Percentiles rank a stretch among this genome's conserved stretches.
Evolutionary conservation across 2,888 invertebrate species (phyloP).

Genomic region (Pecten maximus): DNA sequence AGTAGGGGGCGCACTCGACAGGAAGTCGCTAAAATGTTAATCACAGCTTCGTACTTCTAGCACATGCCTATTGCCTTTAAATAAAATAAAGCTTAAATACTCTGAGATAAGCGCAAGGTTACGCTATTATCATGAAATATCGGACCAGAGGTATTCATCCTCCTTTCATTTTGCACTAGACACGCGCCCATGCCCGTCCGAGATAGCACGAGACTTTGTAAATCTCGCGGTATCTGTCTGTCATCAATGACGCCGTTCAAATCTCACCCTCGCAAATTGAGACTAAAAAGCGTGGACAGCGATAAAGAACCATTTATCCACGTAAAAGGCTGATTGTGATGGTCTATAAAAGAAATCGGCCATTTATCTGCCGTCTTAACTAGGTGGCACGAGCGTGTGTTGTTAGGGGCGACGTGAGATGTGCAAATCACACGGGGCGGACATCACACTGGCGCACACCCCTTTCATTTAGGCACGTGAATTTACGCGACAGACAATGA

Average conservation of each 20-base stretch:
- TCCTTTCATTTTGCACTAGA: constrained; percentile 30
- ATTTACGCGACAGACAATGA: neutral
- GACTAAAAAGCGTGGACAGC: constrained; percentile 13
- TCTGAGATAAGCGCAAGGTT: constrained; percentile 28
- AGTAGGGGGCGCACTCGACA: neutral
- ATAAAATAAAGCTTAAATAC: constrained; percentile 13
- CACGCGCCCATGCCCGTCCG: constrained; percentile 23
- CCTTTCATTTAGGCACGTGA: constrained; percentile 16
- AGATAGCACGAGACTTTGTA: constrained; percentile 35
- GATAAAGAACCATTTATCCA: neutral
- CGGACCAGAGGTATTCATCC: neutral
- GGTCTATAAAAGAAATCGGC: constrained; percentile 28
- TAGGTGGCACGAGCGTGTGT: neutral
- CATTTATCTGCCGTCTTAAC: constrained; percentile 20
- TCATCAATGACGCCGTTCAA: constrained; percentile 12
- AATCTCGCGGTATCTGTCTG: constrained; percentile 24
- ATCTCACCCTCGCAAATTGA: constrained; percentile 29
- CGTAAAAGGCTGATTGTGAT: neutral
- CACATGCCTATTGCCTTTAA: neutral
- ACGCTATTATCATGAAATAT: neutral
- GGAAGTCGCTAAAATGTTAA: neutral
- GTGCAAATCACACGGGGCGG: neutral
- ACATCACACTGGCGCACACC: neutral
- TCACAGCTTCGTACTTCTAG: neutral
- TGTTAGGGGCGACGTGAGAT: neutral